Conservation (phyloP, 1,140 invertebrate genomes). For the Campodea augens region DNA sequence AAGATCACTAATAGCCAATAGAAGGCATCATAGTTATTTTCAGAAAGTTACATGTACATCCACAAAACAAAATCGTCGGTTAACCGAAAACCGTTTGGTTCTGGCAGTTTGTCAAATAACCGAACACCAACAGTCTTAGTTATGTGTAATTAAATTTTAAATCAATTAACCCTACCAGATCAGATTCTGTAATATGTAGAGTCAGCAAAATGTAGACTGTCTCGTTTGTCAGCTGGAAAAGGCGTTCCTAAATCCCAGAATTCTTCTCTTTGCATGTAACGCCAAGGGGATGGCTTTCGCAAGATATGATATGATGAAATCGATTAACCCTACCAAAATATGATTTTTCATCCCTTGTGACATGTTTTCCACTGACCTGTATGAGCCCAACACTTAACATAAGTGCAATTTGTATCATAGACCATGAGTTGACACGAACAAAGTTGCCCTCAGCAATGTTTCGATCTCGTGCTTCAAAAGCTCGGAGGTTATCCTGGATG, state of each 20-base stretch:
- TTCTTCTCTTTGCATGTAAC: not conserved
- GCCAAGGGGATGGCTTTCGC: not conserved
- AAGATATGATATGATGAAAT: not conserved
- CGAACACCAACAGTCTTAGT: too few species aligned
- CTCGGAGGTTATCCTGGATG: slow-evolving; percentile 47
- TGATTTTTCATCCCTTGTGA: not conserved
- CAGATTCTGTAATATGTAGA: not conserved
- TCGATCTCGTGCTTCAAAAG: slow-evolving; percentile 52
- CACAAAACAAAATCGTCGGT: too few species aligned
- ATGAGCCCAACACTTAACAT: slow-evolving; percentile 47
- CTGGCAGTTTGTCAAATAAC: too few species aligned
- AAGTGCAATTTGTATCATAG: slow-evolving; percentile 41
- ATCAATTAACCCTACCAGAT: too few species aligned
- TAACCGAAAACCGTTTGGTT: too few species aligned
- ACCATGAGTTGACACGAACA: slow-evolving; percentile 50
- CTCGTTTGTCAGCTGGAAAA: too few species aligned
- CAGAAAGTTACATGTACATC: too few species aligned
- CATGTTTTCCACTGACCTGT: slow-evolving; percentile 26
- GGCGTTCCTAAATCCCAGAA: too few species aligned
- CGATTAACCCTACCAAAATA: not conserved
- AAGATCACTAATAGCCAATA: too few species aligned
- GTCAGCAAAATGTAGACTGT: not conserved
- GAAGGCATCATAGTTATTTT: too few species aligned
- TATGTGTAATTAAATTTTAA: too few species aligned
- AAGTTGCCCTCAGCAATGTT: slow-evolving; percentile 58